phyloP scores from a whole-genome alignment of 2,113 vertebrate species.

The Psettodes erumei region DNA sequence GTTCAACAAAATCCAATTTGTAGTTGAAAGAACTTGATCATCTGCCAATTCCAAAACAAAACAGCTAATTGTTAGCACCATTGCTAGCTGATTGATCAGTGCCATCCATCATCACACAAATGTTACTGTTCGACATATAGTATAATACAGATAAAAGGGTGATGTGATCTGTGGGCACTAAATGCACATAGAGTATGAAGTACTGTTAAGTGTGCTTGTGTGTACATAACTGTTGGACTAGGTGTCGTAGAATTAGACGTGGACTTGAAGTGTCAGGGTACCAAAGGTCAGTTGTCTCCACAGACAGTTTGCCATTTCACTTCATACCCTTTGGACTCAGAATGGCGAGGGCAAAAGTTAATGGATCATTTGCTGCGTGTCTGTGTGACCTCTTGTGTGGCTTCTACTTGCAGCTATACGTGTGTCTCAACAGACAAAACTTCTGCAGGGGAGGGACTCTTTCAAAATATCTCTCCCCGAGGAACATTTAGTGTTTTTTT shows the following conservation, averaged over 20 bases:
- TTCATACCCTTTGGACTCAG: conserved; percentile 54
- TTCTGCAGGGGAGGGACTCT: not conserved
- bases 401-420: not conserved
- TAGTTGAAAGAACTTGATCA: not conserved
- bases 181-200: conserved; percentile 1
- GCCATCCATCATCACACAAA: not conserved
- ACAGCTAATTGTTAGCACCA: not conserved
- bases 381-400: not conserved
- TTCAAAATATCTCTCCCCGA: not conserved
- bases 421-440: not conserved
- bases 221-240: conserved; percentile 8
- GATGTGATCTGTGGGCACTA: conserved; percentile 11
- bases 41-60: not conserved
- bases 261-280: conserved; percentile 32
- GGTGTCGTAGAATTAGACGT: conserved; percentile 44
- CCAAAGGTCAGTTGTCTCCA: conserved; percentile 56
- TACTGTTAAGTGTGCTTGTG: not conserved
- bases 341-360: conserved; percentile 55
- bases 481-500: conserved; percentile 18
- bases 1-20: not conserved
- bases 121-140: not conserved
- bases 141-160: not conserved
- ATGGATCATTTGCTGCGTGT: conserved; percentile 35
- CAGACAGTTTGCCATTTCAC: conserved; percentile 39
- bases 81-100: not conserved